phyloP scores from a whole-genome alignment of 2,797 vertebrate genomes.

The Notoglanidium macrostoma region DNA sequence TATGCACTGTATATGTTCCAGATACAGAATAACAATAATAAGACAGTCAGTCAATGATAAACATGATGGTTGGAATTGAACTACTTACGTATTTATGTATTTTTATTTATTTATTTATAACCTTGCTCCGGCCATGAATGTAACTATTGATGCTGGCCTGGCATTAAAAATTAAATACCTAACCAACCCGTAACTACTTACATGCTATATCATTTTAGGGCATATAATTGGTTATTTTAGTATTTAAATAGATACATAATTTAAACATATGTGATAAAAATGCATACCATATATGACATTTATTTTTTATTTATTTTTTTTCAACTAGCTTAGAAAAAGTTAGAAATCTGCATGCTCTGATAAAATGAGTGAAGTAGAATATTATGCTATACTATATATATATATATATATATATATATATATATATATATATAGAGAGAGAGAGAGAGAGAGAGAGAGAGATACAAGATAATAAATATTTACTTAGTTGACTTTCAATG shows the following conservation, averaged over 20 bases:
- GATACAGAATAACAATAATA: background rate
- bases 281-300: background rate
- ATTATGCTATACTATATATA: background rate
- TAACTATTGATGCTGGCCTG: background rate
- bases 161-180: background rate
- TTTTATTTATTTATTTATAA: slow-evolving; percentile 1
- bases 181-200: background rate
- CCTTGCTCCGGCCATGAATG: background rate
- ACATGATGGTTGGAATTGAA: background rate
- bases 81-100: background rate
- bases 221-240: background rate
- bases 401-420: no score
- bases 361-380: background rate
- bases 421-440: no score
- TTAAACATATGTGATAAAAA: background rate
- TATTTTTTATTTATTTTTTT: background rate
- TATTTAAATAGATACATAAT: background rate
- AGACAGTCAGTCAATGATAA: background rate
- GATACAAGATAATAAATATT: no score
- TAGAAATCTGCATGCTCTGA: background rate
- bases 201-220: background rate
- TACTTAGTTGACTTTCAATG: background rate
- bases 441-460: no score
- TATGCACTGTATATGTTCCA: background rate
- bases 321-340: background rate